Conservation (phyloP, 1,140 invertebrate species). For the Psix sp. region DNA sequence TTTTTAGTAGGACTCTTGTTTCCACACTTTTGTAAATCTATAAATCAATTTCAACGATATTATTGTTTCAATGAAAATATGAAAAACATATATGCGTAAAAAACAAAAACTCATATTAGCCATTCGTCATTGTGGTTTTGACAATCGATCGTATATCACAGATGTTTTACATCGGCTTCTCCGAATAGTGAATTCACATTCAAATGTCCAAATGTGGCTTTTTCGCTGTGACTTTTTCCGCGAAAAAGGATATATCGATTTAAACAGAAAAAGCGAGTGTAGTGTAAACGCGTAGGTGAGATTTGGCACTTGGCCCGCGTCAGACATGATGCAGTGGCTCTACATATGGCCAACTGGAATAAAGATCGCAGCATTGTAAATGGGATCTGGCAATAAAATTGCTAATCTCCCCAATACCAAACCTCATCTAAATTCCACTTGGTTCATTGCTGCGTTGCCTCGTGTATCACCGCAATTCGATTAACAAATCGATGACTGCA, state of each 20-base stretch:
- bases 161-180: no score
- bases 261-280: slow-evolving; percentile 19
- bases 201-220: not conserved
- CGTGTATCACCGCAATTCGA: slow-evolving; percentile 36
- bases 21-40: no score
- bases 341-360: slow-evolving; percentile 46
- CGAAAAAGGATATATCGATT: slow-evolving; percentile 23
- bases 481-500: slow-evolving; percentile 41
- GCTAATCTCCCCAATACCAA: slow-evolving; percentile 45
- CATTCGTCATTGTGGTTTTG: no score
- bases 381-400: slow-evolving; percentile 58
- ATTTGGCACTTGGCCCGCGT: slow-evolving; percentile 56
- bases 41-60: no score
- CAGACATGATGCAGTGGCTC: slow-evolving; percentile 14
- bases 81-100: no score
- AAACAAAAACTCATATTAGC: no score
- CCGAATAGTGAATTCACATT: no score
- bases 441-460: slow-evolving; percentile 42
- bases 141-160: no score
- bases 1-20: no score
- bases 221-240: not conserved
- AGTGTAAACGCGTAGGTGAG: slow-evolving; percentile 23
- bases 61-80: no score
- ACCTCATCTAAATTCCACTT: slow-evolving; percentile 58
- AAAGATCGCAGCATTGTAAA: slow-evolving; percentile 37